Base-by-base conservation (phyloP, 2,797 vertebrate genomes). In the Aselliscus stoliczkanus region DNA sequence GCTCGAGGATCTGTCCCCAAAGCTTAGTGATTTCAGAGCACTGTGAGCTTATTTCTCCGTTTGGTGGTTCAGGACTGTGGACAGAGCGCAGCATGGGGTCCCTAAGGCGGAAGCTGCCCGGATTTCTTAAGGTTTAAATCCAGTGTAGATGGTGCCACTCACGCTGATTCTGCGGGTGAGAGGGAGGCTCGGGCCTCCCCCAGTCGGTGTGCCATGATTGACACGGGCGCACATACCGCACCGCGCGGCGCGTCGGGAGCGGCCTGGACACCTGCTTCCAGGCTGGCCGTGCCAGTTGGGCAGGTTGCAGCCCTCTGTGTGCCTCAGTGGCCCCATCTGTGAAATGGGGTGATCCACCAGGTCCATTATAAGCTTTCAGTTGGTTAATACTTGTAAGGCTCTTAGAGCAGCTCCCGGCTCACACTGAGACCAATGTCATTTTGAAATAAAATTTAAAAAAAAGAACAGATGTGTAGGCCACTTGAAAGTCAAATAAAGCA, bases 151-250 rank as follows among this genome's bases (percentile, higher is more conserved):
- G 0, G 25, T 1, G 3, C 44, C 65, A 4, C 9, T 76, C 31
- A 5, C 1, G 0, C n/a, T 12, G 65, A 8, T 62, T 4, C 50
- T n/a, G 3, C 14, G 10, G 34, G 42, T 39, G 50, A 21, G 4
- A 25, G 27, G 14, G n/a, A 39, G 13, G 37, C 37, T 9, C 0
- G 0, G 54, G 18, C 44, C 52, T 20, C 69, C 34, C 23, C 1
- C 2, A 3, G 65, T 70, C 64, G 0, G 20, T 0, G 1, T 7
- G 27, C 29, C 27, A 8, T 18, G 44, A 3, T 56, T 15, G 9
- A 7, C 4, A 39, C 11, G 25, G 23, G 6, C 5, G 6, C 0
- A 0, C 29, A 4, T 25, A 5, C 69, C 7, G 0, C 0, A 4
- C 18, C 10, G 20, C 4, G 0, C 5, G 37, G 89, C 0, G 10